These are phyloP conservation scores for Agapetus fuscipes DNA, from an alignment of 2,888 invertebrate genomes.

Conservation along the genomic window DNA sequence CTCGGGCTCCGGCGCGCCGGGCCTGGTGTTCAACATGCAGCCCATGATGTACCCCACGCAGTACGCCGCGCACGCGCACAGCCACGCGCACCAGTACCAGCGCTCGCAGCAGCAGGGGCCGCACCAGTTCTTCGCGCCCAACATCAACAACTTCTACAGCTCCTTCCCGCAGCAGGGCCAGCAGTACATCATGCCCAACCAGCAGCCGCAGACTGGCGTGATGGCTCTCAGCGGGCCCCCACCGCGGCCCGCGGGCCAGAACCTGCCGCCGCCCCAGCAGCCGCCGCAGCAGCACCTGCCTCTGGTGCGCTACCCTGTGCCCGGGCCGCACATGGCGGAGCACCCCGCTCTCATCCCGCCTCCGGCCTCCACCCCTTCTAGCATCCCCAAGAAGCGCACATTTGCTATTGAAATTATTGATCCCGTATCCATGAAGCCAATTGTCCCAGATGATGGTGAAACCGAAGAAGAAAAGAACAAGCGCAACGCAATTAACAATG, in stretches of 20 bases:
- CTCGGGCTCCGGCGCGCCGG: background rate
- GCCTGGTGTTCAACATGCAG: conserved; percentile 1
- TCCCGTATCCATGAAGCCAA: too few relatives aligned
- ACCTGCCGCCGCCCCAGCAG: conserved; percentile 32
- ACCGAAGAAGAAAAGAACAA: too few relatives aligned
- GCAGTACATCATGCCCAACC: background rate
- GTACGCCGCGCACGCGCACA: conserved; percentile 7
- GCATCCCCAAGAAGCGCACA: conserved; percentile 7
- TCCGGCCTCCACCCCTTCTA: conserved; percentile 30
- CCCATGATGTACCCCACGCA: too few relatives aligned
- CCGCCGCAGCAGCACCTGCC: conserved; percentile 30
- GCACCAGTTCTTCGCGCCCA: conserved; percentile 1
- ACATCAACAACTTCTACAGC: background rate
- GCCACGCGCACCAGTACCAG: conserved; percentile 15
- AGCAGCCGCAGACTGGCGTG: conserved; percentile 3
- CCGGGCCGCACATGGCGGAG: conserved; percentile 33
- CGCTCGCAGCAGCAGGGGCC: conserved; percentile 7
- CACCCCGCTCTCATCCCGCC: too few relatives aligned
- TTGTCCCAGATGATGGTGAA: too few relatives aligned
- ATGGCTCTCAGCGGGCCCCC: background rate
- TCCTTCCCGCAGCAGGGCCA: background rate
- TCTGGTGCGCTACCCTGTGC: conserved; percentile 30
- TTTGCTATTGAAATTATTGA: conserved; percentile 14
- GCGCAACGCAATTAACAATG: too few relatives aligned
- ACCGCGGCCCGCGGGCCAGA: conserved; percentile 29